Evolutionary conservation across 2,797 vertebrate genomes (phyloP).

Genomic region (Smutsia gigantea): DNA sequence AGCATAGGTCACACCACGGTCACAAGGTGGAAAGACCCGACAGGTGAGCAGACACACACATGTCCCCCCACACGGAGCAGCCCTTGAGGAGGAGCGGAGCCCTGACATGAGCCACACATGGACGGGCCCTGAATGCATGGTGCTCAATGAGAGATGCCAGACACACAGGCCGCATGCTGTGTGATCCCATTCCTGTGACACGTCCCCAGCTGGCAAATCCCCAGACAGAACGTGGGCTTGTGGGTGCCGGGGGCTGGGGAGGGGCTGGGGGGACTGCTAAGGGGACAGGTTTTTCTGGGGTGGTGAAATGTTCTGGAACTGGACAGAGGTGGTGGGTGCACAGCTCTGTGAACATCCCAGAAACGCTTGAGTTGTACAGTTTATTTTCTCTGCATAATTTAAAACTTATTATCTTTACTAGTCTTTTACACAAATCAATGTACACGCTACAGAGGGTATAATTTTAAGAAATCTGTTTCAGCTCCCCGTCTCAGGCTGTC

Average conservation of each 20-base stretch:
- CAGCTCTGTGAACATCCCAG: too few species aligned
- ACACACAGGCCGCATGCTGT: background rate
- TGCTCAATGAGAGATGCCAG: background rate
- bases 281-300: background rate
- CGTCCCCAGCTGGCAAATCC: background rate
- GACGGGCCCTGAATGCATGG: background rate
- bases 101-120: accelerated
- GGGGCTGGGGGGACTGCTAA: too few species aligned
- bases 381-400: too few species aligned
- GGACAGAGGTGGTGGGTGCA: background rate
- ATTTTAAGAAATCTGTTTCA: too few species aligned
- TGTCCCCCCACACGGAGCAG: accelerated
- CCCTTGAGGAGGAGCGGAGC: background rate
- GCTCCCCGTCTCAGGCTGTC: too few species aligned
- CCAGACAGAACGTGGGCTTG: accelerated
- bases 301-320: background rate
- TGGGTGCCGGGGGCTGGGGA: background rate
- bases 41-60: background rate
- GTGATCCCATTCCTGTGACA: background rate
- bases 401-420: too few species aligned
- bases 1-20: background rate
- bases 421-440: too few species aligned
- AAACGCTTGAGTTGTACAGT: background rate
- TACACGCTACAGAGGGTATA: too few species aligned
- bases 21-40: background rate